A percentile compares a stretch with the other conserved stretches of the same genome.
These are phyloP conservation scores for Eupithecia dodoneata DNA, from an alignment of 2,888 invertebrate genomes.

Conservation along the genomic window DNA sequence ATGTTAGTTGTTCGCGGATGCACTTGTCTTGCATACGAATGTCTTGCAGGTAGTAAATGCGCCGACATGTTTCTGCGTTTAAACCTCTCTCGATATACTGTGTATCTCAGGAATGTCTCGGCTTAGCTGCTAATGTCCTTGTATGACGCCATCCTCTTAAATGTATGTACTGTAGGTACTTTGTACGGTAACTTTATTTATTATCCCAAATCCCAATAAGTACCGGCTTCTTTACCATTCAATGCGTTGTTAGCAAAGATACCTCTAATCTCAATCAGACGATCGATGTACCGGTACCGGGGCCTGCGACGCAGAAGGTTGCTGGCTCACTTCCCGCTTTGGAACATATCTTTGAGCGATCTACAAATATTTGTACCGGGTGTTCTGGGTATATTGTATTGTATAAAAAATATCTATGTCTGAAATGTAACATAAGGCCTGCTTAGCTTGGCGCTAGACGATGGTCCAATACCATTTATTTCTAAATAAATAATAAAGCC, in stretches of 20 bases:
- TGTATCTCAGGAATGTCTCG: background rate
- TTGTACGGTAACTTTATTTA: background rate
- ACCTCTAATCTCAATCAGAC: background rate
- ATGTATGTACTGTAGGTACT: background rate
- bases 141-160: background rate
- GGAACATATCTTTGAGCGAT: too few species aligned
- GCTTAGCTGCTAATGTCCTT: background rate
- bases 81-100: conserved; percentile 12
- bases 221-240: background rate
- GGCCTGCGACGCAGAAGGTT: too few species aligned
- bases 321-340: too few species aligned
- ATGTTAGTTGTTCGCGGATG: conserved; percentile 27
- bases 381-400: too few species aligned
- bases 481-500: too few species aligned
- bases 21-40: conserved; percentile 26
- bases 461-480: too few species aligned
- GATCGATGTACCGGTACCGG: too few species aligned
- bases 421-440: too few species aligned
- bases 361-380: too few species aligned
- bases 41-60: conserved; percentile 21
- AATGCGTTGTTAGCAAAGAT: background rate
- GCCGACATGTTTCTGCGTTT: conserved; percentile 26
- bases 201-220: background rate
- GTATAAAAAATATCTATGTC: too few species aligned
- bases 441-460: too few species aligned